These are phyloP conservation scores for Sisor rabdophorus DNA, from an alignment of 2,113 vertebrate genomes.

Conservation along the genomic window DNA sequence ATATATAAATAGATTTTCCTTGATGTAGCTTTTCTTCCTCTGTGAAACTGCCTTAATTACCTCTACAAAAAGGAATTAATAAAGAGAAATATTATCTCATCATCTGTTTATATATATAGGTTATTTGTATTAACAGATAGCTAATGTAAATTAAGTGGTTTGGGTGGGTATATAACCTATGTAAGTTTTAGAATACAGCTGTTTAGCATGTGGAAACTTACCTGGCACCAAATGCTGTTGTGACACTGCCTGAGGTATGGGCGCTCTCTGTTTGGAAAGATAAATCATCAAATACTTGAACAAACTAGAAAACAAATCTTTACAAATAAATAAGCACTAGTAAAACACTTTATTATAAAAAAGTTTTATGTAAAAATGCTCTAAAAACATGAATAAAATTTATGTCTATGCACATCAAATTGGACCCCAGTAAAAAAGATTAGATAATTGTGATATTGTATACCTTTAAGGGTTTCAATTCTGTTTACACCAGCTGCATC, in stretches of 20 bases:
- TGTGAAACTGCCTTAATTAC: too few relatives aligned
- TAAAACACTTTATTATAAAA: background rate
- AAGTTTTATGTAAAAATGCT: background rate
- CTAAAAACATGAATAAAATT: background rate
- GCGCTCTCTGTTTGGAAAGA: conserved; percentile 32
- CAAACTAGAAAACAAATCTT: background rate
- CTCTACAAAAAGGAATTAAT: too few relatives aligned
- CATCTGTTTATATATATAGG: background rate
- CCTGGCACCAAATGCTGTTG: conserved; percentile 7
- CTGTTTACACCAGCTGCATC: background rate
- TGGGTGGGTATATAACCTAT: background rate
- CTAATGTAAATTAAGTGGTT: too few relatives aligned
- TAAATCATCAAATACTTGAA: background rate
- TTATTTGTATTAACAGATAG: background rate
- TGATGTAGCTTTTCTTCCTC: too few relatives aligned
- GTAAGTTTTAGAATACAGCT: background rate
- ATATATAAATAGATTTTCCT: too few relatives aligned
- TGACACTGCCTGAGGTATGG: conserved; percentile 5
- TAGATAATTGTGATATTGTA: background rate
- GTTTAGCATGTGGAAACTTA: conserved; percentile 22
- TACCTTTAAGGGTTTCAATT: background rate
- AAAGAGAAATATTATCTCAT: too few relatives aligned
- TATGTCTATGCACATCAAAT: background rate
- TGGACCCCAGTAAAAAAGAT: background rate
- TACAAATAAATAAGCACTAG: background rate